Conservation (phyloP, 2,113 vertebrate species). For the Chaenocephalus aceratus region DNA sequence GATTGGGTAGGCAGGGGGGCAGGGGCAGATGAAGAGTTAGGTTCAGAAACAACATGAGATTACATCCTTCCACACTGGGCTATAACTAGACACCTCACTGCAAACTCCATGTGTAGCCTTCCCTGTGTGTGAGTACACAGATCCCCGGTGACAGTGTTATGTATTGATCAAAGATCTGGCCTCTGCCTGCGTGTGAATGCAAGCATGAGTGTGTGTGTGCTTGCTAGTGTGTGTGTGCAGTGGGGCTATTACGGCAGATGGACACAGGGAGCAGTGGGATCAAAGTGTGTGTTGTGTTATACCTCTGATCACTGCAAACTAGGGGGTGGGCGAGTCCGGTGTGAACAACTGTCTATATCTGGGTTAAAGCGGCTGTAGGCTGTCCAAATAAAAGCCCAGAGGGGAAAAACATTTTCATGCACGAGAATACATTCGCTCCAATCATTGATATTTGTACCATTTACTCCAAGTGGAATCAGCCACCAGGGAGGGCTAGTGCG, state of each 20-base stretch:
- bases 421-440: too few species aligned
- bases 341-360: slow-evolving; percentile 13
- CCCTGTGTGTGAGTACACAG: slow-evolving; percentile 1
- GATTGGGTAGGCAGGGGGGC: slow-evolving; percentile 46
- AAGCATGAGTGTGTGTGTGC: neutral
- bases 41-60: slow-evolving; percentile 67
- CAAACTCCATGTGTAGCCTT: slow-evolving; percentile 23
- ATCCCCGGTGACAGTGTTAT: slow-evolving; percentile 44
- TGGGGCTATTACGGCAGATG: slow-evolving; percentile 68
- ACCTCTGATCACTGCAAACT: slow-evolving; percentile 27
- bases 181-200: slow-evolving; percentile 24
- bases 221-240: slow-evolving; percentile 3
- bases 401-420: too few species aligned
- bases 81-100: slow-evolving; percentile 48
- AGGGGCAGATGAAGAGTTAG: slow-evolving; percentile 69
- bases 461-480: too few species aligned
- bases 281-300: slow-evolving; percentile 50
- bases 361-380: too few species aligned
- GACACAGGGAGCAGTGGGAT: slow-evolving; percentile 63
- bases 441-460: too few species aligned
- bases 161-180: slow-evolving; percentile 68
- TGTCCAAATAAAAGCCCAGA: too few species aligned
- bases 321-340: slow-evolving; percentile 13
- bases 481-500: too few species aligned
- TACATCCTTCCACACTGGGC: slow-evolving; percentile 48